Conservation (phyloP, 2,113 vertebrate genomes). For the Passer domesticus region DNA sequence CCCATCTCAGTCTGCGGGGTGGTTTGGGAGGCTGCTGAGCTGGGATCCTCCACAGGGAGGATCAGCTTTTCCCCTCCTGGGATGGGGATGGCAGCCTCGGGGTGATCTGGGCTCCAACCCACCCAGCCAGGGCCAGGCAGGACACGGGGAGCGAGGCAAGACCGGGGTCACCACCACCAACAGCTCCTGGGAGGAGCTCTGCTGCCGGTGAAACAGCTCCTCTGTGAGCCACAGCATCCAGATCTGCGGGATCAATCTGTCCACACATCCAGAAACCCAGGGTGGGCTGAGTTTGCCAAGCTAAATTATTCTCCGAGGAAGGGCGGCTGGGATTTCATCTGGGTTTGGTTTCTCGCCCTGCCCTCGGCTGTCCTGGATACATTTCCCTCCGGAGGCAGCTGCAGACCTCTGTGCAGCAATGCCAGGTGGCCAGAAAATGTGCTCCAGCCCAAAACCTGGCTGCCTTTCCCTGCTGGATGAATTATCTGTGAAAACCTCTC, state of each 20-base stretch:
- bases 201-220: background rate
- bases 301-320: background rate
- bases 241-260: background rate
- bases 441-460: constrained; percentile 22
- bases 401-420: background rate
- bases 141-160: background rate
- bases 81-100: background rate
- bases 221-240: background rate
- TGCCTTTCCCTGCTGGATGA: constrained; percentile 37
- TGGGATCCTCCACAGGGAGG: too few relatives aligned
- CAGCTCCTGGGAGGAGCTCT: background rate
- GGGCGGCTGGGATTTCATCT: background rate
- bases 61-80: background rate
- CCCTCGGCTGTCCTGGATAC: constrained; percentile 19
- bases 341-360: background rate
- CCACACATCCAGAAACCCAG: background rate
- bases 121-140: background rate
- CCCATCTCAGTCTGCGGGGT: background rate
- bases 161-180: rapidly evolving
- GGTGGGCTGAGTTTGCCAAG: constrained; percentile 23
- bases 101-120: background rate
- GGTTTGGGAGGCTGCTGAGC: background rate
- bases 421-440: constrained; percentile 49
- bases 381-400: constrained; percentile 23
- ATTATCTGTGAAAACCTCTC: constrained; percentile 47